Conservation (phyloP, 2,797 vertebrate genomes). For the Gymnothorax reevesii region DNA sequence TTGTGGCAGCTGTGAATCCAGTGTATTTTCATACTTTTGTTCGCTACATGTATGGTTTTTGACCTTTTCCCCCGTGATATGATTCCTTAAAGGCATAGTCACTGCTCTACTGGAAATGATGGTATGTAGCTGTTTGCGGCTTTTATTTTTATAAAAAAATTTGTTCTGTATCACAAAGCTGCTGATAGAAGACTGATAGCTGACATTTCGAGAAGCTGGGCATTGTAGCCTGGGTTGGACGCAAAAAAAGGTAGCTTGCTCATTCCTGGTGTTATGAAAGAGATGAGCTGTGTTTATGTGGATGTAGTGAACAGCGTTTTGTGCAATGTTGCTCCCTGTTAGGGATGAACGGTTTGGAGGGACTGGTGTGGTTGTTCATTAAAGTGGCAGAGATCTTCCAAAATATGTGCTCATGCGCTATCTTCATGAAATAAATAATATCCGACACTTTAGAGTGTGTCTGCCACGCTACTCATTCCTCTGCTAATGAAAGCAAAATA, state of each 20-base stretch:
- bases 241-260: not conserved
- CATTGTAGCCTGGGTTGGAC: not conserved
- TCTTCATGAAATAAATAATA: constrained; percentile 23
- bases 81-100: constrained; percentile 7
- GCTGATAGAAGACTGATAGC: not conserved
- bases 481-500: not conserved
- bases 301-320: constrained; percentile 39
- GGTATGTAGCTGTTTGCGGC: not conserved
- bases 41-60: not conserved
- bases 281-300: not conserved
- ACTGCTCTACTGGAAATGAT: constrained; percentile 18
- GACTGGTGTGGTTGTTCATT: constrained; percentile 15
- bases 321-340: constrained; percentile 47
- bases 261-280: constrained; percentile 45
- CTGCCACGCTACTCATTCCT: not conserved
- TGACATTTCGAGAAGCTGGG: not conserved
- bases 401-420: constrained; percentile 2
- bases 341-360: constrained; percentile 52
- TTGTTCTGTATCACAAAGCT: not conserved
- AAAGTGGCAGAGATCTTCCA: not conserved
- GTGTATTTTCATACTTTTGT: not conserved
- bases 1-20: not conserved
- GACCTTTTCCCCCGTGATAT: not conserved
- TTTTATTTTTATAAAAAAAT: not conserved
- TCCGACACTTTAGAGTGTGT: not conserved